phyloP scores from a whole-genome alignment of 2,888 invertebrate species.

The Lathronympha strigana region DNA sequence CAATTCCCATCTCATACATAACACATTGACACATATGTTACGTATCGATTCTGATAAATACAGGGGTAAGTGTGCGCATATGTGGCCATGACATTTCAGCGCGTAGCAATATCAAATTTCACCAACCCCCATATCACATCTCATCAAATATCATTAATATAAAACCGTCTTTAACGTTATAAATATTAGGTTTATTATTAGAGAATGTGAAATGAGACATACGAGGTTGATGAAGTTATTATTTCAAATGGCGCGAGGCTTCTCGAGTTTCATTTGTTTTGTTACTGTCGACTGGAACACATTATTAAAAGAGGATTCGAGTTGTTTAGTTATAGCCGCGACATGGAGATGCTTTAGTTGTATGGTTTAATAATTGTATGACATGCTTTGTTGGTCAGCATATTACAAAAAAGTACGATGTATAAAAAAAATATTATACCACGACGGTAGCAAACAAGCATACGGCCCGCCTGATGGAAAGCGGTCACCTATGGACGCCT shows the following conservation, averaged over 20 bases:
- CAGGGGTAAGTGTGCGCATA: slow-evolving; percentile 17
- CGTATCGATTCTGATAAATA: slow-evolving; percentile 30
- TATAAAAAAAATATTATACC: no score
- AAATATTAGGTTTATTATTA: neutral
- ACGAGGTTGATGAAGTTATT: neutral
- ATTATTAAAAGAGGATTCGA: slow-evolving; percentile 12
- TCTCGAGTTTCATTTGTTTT: slow-evolving; percentile 26
- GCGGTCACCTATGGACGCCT: no score
- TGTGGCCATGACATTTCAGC: slow-evolving; percentile 32
- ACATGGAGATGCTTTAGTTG: neutral
- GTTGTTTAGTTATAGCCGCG: no score
- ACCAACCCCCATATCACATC: neutral
- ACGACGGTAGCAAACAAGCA: no score
- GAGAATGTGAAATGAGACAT: neutral
- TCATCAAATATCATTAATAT: neutral
- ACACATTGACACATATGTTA: neutral
- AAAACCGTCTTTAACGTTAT: neutral
- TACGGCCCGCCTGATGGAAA: no score
- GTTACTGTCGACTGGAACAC: slow-evolving; percentile 6
- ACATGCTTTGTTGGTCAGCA: no score
- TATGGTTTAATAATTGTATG: no score
- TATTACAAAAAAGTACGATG: no score
- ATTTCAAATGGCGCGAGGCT: slow-evolving; percentile 8
- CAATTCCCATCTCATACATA: neutral
- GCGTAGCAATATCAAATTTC: neutral